A percentile compares a stretch with the other conserved stretches of the same genome.
phyloP scores from a whole-genome alignment of 2,113 vertebrate species.

The Carollia perspicillata region DNA sequence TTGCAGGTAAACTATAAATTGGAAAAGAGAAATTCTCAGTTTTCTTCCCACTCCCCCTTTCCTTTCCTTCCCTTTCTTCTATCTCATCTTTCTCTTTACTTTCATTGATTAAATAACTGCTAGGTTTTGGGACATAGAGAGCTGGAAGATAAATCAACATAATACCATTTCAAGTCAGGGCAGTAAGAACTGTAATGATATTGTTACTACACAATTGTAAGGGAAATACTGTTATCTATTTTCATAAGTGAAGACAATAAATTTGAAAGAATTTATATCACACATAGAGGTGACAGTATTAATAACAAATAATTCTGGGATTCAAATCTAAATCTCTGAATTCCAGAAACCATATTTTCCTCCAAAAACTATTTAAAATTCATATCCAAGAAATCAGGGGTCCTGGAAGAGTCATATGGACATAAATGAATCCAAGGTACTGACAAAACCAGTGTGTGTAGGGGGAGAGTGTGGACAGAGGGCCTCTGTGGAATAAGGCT shows the following conservation, averaged over 20 bases:
- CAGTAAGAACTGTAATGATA: background rate
- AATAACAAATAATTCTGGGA: background rate
- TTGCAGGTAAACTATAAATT: background rate
- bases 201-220: background rate
- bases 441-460: background rate
- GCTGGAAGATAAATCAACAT: background rate
- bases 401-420: background rate
- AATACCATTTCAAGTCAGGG: background rate
- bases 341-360: background rate
- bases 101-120: background rate
- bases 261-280: background rate
- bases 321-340: background rate
- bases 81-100: background rate
- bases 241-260: background rate
- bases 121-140: background rate
- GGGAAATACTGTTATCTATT: background rate
- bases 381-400: background rate
- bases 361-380: background rate
- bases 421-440: background rate
- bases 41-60: background rate
- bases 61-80: background rate
- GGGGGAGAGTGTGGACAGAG: background rate
- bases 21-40: background rate
- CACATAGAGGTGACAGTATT: background rate
- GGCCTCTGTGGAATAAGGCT: background rate